phyloP scores from a whole-genome alignment of 2,113 vertebrate species.

The Aldabrachelys gigantea region DNA sequence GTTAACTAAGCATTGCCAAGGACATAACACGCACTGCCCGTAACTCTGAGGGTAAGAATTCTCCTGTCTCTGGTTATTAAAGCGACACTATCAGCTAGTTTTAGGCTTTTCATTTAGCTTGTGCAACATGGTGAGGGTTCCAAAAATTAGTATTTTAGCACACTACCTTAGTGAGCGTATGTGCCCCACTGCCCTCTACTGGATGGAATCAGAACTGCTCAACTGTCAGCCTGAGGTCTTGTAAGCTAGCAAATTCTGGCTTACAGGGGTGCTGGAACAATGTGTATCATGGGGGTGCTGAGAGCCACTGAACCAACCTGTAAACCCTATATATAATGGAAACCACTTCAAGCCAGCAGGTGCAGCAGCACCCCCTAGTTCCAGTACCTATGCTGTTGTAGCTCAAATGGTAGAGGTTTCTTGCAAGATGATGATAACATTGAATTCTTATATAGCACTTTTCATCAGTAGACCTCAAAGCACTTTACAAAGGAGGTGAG shows the following conservation, averaged over 20 bases:
- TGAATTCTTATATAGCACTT: background rate
- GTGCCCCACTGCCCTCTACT: fast-evolving
- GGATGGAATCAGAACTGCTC: fast-evolving
- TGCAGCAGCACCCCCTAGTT: no score
- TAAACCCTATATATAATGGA: no score
- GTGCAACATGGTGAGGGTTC: fast-evolving
- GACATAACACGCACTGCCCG: fast-evolving
- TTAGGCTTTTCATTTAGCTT: background rate
- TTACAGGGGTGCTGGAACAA: no score
- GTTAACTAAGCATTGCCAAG: background rate
- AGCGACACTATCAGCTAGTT: background rate
- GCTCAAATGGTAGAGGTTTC: background rate
- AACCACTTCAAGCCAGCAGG: no score
- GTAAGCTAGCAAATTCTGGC: fast-evolving
- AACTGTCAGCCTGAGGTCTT: fast-evolving
- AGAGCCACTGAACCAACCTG: no score
- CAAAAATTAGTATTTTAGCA: fast-evolving
- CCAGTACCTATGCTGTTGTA: no score
- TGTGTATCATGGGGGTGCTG: no score
- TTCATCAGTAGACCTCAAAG: background rate
- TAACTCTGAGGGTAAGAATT: background rate
- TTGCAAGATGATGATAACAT: background rate
- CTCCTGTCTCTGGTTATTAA: background rate
- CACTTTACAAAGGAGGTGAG: background rate
- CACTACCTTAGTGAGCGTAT: fast-evolving